phyloP scores from a whole-genome alignment of 2,888 invertebrate genomes.

The Morpho achilles region DNA sequence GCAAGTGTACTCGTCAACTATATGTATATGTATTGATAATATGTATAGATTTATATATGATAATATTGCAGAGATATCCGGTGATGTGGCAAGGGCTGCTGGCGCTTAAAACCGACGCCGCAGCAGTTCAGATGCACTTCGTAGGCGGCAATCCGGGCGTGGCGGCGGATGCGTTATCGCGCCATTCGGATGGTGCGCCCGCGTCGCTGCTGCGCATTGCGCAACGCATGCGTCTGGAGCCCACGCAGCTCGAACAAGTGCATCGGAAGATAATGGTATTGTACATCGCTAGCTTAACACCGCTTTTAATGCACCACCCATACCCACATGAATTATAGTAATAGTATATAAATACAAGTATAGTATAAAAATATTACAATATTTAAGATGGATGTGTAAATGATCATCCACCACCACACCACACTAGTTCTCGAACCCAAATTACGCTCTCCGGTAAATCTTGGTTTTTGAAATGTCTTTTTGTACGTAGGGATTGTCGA shows the following conservation, averaged over 20 bases:
- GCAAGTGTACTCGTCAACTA: too few relatives aligned
- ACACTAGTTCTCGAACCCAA: too few relatives aligned
- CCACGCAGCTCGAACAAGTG: conserved; percentile 96
- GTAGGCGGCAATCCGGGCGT: conserved; percentile 96
- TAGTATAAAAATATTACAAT: too few relatives aligned
- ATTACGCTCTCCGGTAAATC: too few relatives aligned
- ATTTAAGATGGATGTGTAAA: too few relatives aligned
- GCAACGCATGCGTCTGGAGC: conserved; percentile 98
- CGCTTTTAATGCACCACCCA: too few relatives aligned
- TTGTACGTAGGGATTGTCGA: too few relatives aligned
- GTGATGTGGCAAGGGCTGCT: conserved; percentile 98
- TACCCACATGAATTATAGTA: too few relatives aligned
- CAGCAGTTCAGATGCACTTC: conserved; percentile 99
- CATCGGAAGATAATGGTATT: conserved; percentile 96
- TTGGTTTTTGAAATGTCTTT: too few relatives aligned
- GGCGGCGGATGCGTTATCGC: conserved; percentile 92
- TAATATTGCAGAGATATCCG: conserved; percentile 87
- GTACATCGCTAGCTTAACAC: too few relatives aligned
- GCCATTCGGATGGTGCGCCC: conserved; percentile 89
- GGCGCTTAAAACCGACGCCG: conserved; percentile 97
- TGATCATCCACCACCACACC: too few relatives aligned
- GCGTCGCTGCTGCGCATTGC: conserved; percentile 94
- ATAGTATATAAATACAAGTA: too few relatives aligned
- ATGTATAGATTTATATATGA: not conserved
- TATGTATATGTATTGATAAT: not conserved